Percentiles rank a stretch among this genome's conserved stretches.
phyloP scores from a whole-genome alignment of 2,888 invertebrate species.

The Callimorpha dominula region DNA sequence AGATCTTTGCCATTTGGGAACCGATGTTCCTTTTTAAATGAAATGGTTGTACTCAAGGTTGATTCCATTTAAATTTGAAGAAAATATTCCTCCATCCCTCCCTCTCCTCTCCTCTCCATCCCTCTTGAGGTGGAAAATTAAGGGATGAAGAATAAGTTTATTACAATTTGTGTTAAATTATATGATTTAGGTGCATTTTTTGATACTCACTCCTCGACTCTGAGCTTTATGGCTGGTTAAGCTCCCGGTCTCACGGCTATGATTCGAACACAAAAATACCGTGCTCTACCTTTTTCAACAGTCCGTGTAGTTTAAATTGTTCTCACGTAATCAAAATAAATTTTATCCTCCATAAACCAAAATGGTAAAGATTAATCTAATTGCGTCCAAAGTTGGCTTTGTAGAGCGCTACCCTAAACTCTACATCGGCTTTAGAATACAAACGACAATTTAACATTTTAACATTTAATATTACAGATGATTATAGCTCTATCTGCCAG shows the following conservation, averaged over 20 bases:
- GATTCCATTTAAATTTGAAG: no score
- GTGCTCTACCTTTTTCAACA: neutral
- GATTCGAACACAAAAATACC: neutral
- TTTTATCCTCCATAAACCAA: slow-evolving; percentile 14
- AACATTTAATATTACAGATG: slow-evolving; percentile 28
- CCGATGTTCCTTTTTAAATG: no score
- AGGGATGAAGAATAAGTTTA: no score
- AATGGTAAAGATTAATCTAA: slow-evolving; percentile 25
- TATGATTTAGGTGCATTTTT: no score
- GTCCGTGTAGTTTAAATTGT: neutral
- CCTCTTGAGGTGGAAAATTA: no score
- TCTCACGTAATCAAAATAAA: slow-evolving; percentile 18
- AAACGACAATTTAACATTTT: slow-evolving; percentile 33
- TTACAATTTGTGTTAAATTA: no score
- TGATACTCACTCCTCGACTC: no score
- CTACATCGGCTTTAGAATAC: slow-evolving; percentile 28
- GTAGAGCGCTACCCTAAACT: slow-evolving; percentile 33
- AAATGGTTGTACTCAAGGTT: no score
- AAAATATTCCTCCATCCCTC: no score
- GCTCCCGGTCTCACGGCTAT: neutral
- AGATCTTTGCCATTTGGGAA: no score
- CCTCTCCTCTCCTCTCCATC: no score
- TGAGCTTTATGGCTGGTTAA: neutral
- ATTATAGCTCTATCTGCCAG: slow-evolving; percentile 26
- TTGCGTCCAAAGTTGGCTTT: slow-evolving; percentile 37